Conservation (phyloP, 2,888 invertebrate species). For the Taenaris catops region DNA sequence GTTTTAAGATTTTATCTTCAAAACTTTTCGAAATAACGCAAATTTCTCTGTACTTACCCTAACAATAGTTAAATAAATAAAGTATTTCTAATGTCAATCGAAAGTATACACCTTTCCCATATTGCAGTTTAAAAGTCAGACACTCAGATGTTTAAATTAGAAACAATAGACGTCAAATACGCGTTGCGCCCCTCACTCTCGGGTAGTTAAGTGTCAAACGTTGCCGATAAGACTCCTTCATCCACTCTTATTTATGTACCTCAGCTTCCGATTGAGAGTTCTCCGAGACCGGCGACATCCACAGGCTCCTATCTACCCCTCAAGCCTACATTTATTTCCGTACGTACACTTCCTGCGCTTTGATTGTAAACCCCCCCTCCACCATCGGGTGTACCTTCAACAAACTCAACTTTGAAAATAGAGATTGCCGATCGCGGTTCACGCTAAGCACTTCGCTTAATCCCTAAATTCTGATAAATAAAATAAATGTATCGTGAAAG, state of each 20-base stretch:
- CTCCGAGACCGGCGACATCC: slow-evolving; percentile 55
- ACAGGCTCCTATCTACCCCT: slow-evolving; percentile 70
- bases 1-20: no score
- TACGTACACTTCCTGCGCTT: slow-evolving; percentile 48
- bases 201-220: slow-evolving; percentile 13
- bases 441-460: slow-evolving; percentile 42
- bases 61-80: no score
- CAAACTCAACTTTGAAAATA: slow-evolving; percentile 26
- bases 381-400: slow-evolving; percentile 20
- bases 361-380: slow-evolving; percentile 38
- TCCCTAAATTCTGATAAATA: slow-evolving; percentile 56
- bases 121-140: no score
- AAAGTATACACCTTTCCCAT: no score
- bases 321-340: slow-evolving; percentile 70
- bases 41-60: no score
- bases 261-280: slow-evolving; percentile 70
- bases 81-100: no score
- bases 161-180: no score
- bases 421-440: slow-evolving; percentile 23
- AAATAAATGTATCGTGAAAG: slow-evolving; percentile 65
- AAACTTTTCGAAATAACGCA: no score
- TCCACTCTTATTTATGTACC: slow-evolving; percentile 74
- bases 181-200: no score
- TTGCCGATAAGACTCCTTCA: slow-evolving; percentile 60
- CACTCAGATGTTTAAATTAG: no score